Evolutionary conservation across 1,140 invertebrate species (phyloP), one percentile per base, ranked within the genome.

Genomic region (Cydia splendana): DNA sequence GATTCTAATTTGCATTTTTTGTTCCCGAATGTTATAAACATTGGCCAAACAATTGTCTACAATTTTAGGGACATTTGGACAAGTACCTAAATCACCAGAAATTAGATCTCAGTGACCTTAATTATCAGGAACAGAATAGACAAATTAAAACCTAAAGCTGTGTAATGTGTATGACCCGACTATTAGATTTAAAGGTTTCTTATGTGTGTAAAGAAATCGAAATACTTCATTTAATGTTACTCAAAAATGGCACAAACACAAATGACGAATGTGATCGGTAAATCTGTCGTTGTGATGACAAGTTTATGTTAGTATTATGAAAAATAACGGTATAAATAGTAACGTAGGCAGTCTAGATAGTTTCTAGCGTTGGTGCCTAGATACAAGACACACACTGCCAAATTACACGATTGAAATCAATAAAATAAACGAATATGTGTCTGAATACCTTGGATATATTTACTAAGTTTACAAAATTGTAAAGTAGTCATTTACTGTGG

Each of bases 261-360:
- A 69, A 69, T 34, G 28, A 69, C 65, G 24, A 28, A 34, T 34
- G 65, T 13, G 6, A 28, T 9, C 65, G 65, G 2, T 38, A 28
- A 20, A 34, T 69, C n/a, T 38, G 65, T 28, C 30, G 12, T 15
- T 15, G 28, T 69, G 28, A 34, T 69, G 28, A 69, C 65, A 69
- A 38, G 24, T 69, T 69, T 34, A 69, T 34, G 65, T 69, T 28
- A 12, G 12, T 15, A 38, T 18, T 71, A 71, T 71, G 67, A 71
- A 71, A 45, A 71, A 71, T 71, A 71, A 42, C n/a, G 34, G 20
- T 30, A 42, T 71, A 42, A 71, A 45, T 71, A 71, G 45, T 42
- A 20, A 71, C 18, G 6, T 42, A 71, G 34, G 6, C n/a, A 62
- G 18, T 45, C 67, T 71, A 42, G 67, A 42, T 24, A 62, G n/a